Evolutionary conservation across 2,113 vertebrate species (phyloP), one percentile per base, ranked within the genome.

Genomic region (Clarias batrachus): DNA sequence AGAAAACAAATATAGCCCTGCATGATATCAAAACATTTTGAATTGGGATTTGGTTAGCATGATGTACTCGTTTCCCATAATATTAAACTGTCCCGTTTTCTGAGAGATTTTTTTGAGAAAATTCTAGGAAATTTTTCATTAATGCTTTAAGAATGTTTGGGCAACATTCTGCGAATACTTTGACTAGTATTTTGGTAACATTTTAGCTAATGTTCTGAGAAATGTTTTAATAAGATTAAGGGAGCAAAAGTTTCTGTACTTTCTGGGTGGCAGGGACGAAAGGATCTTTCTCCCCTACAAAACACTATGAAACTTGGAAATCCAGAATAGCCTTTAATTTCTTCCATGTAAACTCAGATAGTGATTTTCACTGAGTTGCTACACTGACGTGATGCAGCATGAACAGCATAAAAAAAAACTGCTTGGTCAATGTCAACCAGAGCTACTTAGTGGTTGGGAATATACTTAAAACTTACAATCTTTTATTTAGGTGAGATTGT

Each of bases 401-500:
- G 11, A 27, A 56, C 6, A 57, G 13, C 25, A 73, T 7, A 30
- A 2, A n/a, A 77, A 77, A 77, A 3, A 56, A 7, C 1, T 48
- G 6, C 13, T 54, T n/a, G 16, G 12, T 77, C 4, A 12, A 48
- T 76, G 41, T 23, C 25, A 13, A 23, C 4, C 17, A 48, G 19
- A 41, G 11, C 19, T 23, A 21, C 19, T 23, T 54, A 23, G 48
- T 37, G 14, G 21, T 41, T 25, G 23, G 41, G 2, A 76, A n/a
- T 52, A n/a, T n/a, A 19, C 21, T 19, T 33, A 14, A 21, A 73
- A 10, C 4, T 30, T 33, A 74, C 3, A 21, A 19, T 82, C 41
- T 85, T 83, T 9, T 70, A 84, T 91, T 89, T 77, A 90, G 33
- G 83, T 74, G 89, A 54, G 82, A 63, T 57, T 79, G 70, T 87